These are phyloP conservation scores for Falco novaeseelandiae DNA, from an alignment of 2,797 vertebrate species.

Conservation along the genomic window DNA sequence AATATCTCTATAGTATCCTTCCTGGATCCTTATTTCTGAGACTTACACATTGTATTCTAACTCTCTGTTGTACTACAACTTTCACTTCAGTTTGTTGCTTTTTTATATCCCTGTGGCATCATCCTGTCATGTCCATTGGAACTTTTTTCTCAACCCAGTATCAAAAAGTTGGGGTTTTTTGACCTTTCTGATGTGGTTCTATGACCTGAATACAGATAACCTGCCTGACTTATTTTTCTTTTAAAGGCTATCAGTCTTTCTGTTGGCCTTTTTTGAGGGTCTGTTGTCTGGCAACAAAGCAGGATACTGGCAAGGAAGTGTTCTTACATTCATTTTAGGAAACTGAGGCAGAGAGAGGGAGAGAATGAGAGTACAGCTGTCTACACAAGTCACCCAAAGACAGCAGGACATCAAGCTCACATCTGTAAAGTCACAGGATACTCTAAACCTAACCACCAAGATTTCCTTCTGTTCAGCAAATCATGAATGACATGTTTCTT, in stretches of 20 bases:
- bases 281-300: background rate
- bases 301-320: background rate
- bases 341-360: background rate
- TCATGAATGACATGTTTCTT: background rate
- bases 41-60: background rate
- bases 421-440: background rate
- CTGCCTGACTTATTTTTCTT: background rate
- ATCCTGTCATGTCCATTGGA: background rate
- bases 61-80: background rate
- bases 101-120: background rate
- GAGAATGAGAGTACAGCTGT: background rate
- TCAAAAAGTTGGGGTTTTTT: background rate
- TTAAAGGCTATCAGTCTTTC: background rate
- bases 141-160: background rate
- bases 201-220: background rate
- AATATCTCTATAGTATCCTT: background rate
- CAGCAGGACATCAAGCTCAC: background rate
- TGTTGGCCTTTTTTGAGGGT: background rate
- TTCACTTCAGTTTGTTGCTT: background rate
- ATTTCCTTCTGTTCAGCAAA: background rate
- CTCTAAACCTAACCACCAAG: background rate
- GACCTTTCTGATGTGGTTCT: background rate
- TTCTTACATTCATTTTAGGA: background rate
- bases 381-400: background rate
- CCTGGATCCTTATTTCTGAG: background rate